Evolutionary conservation across 2,113 vertebrate species (phyloP).

Genomic region (Dipodomys stephensi): DNA sequence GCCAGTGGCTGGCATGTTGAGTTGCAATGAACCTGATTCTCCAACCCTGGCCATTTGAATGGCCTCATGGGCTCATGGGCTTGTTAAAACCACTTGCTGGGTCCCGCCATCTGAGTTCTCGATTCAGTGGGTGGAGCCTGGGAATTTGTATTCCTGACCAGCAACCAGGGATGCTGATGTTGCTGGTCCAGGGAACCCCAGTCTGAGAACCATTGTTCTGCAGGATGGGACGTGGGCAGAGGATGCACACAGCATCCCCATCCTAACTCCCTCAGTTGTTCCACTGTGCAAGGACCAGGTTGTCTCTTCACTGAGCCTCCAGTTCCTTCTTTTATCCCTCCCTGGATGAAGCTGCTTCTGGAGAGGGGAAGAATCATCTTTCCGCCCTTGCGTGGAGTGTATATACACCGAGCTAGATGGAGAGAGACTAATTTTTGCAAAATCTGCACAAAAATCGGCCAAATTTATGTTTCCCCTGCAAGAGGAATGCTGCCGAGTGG

Average conservation of each 20-base stretch:
- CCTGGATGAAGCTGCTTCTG: neutral
- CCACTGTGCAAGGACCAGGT: neutral
- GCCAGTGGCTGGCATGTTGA: neutral
- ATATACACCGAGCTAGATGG: constrained; percentile 1
- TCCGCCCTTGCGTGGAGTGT: neutral
- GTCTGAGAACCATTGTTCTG: accelerated
- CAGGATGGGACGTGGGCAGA: neutral
- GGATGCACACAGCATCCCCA: neutral
- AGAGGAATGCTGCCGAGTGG: constrained; percentile 78
- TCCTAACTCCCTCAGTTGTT: neutral
- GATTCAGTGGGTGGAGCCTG: neutral
- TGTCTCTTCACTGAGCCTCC: neutral
- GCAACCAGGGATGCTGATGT: accelerated
- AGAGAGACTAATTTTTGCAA: constrained; percentile 77
- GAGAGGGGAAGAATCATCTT: neutral
- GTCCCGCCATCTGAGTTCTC: neutral
- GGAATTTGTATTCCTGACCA: neutral
- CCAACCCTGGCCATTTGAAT: neutral
- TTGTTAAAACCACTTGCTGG: neutral
- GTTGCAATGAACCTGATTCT: neutral
- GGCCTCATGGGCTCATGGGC: neutral
- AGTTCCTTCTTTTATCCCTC: accelerated
- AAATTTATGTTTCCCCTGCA: constrained; percentile 80
- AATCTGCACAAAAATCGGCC: constrained; percentile 81
- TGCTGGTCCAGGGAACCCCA: no score